Percentiles rank a stretch among this genome's conserved stretches.
Evolutionary conservation across 2,888 invertebrate species (phyloP).

Genomic region (Drosophila cognata): DNA sequence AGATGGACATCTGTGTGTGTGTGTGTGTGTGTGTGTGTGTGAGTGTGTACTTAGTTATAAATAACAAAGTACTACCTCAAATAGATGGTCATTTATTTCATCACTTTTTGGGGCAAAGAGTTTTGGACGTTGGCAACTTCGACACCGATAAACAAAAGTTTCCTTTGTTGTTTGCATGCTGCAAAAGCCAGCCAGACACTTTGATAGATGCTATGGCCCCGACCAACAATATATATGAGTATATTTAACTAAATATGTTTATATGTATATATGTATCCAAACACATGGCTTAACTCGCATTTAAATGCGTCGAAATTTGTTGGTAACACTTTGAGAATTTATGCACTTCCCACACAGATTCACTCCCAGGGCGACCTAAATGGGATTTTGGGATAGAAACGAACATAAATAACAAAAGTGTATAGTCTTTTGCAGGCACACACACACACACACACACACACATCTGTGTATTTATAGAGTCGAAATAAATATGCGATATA

Average conservation of each 20-base stretch:
- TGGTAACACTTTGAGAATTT: slow-evolving; percentile 38
- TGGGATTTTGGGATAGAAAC: slow-evolving; percentile 22
- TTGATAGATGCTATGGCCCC: slow-evolving; percentile 60
- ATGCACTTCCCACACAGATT: slow-evolving; percentile 56
- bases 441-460: neutral
- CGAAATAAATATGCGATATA: slow-evolving; percentile 3
- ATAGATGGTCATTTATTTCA: slow-evolving; percentile 51
- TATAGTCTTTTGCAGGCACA: neutral
- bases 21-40: neutral
- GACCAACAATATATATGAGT: slow-evolving; percentile 6
- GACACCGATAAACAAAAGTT: slow-evolving; percentile 54
- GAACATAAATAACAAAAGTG: slow-evolving; percentile 33
- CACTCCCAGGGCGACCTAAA: slow-evolving; percentile 19
- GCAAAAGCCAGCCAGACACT: slow-evolving; percentile 35
- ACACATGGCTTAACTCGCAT: slow-evolving; percentile 29
- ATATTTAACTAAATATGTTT: neutral
- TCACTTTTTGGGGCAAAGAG: slow-evolving; percentile 33
- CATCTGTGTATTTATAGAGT: slow-evolving; percentile 26
- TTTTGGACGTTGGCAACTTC: slow-evolving; percentile 28
- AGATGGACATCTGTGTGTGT: slow-evolving; percentile 2
- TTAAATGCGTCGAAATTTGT: slow-evolving; percentile 42
- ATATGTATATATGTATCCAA: slow-evolving; percentile 1
- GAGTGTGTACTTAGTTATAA: slow-evolving; percentile 37
- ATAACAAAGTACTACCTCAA: slow-evolving; percentile 57
- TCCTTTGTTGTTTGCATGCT: slow-evolving; percentile 38